phyloP scores from a whole-genome alignment of 2,113 vertebrate species.

The Sula dactylatra region DNA sequence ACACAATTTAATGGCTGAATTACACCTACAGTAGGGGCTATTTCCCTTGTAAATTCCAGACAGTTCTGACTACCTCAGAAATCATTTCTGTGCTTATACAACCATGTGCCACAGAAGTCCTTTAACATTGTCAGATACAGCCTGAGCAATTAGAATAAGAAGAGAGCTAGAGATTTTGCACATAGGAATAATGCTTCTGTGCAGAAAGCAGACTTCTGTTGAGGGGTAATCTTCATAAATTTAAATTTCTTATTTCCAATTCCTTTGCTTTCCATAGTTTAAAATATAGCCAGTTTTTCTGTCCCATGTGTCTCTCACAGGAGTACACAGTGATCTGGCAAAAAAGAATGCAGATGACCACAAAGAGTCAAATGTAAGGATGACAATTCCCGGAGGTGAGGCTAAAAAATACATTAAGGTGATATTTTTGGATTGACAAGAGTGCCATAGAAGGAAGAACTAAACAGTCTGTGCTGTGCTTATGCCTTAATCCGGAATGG shows the following conservation, averaged over 20 bases:
- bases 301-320: neutral
- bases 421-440: neutral
- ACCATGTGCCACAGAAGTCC: rapidly evolving
- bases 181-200: neutral
- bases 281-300: neutral
- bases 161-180: neutral
- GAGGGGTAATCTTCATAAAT: neutral
- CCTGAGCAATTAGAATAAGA: neutral
- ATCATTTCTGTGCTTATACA: neutral
- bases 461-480: neutral
- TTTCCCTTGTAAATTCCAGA: neutral
- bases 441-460: neutral
- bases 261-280: neutral
- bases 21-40: neutral
- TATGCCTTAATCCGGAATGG: neutral
- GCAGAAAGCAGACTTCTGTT: neutral
- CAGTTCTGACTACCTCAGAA: neutral
- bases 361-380: neutral
- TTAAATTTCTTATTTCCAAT: neutral
- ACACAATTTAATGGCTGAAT: neutral
- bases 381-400: neutral
- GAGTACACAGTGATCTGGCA: neutral
- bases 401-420: neutral
- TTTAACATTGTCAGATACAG: neutral
- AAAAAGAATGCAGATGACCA: neutral